Evolutionary conservation across 2,113 vertebrate genomes (phyloP), one percentile per base, ranked within the genome.

Genomic region (Pogona vitticeps): DNA sequence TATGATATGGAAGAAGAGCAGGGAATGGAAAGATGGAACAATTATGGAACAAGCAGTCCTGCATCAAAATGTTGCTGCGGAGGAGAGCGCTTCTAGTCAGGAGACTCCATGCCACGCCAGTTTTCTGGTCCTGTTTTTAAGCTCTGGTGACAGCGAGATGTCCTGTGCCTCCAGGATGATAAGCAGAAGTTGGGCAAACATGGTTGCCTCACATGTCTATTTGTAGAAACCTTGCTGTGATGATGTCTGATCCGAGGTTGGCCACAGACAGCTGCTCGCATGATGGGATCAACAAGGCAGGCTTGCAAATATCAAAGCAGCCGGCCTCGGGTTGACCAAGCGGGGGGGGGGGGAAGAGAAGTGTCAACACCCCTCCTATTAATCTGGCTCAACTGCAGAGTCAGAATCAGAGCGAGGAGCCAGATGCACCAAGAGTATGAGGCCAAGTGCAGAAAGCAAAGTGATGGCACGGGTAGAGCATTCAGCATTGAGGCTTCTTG

Each of bases 331-430:
- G 80, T 31, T 84, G 88, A 80, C 90, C 91, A 88, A 93, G 91
- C 81, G 77, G 81, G 85, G 36, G 85, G 83, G 93, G 46, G 90
- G 58, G 91, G 89, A 79, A 28, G 38, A 81, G 36, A 56, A 88
- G 84, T 85, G 56, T 95, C 82, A 65, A 83, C 81, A 92, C 2
- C 86, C 90, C 10, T 82, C 61, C 56, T 82, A 85, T 28, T 90
- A 88, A 83, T 70, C 68, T 91, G 87, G 86, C 85, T 93, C 91
- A 92, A 92, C 91, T 72, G 84, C 82, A 83, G 75, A 52, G 46
- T 84, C 82, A 91, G 82, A 86, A 89, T 92, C 0, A 26, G 63
- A 81, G 80, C 20, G 82, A 76, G 91, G 82, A 91, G 20, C 1
- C 86, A 86, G 89, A 83, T 88, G 38, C 90, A 67, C 80, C 36